Evolutionary conservation across 2,113 vertebrate species (phyloP).

Genomic region (Cnemophilus loriae): DNA sequence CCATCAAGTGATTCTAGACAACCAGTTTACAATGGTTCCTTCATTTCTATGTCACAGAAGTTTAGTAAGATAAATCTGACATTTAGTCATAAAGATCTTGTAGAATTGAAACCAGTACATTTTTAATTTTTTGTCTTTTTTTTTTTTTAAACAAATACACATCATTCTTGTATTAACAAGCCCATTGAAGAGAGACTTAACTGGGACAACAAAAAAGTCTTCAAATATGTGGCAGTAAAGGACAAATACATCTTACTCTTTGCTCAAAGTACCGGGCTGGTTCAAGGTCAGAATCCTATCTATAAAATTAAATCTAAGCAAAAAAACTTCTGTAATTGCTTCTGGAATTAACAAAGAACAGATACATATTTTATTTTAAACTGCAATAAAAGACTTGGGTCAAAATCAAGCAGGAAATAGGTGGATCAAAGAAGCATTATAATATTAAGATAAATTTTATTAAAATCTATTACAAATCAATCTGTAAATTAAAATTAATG

Average conservation of each 20-base stretch:
- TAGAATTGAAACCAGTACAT: neutral
- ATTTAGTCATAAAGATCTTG: neutral
- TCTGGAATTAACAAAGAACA: conserved; percentile 35
- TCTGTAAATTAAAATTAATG: conserved; percentile 47
- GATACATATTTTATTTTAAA: conserved; percentile 7
- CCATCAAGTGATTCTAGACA: neutral
- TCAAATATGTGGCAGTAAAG: neutral
- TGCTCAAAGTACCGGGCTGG: neutral
- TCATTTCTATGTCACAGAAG: neutral
- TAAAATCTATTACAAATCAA: conserved; percentile 66
- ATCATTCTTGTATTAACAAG: neutral
- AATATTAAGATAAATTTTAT: conserved; percentile 59
- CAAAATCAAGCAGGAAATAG: conserved; percentile 59
- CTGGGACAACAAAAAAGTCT: neutral
- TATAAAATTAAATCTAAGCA: neutral
- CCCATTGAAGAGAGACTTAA: neutral
- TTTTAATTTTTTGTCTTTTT: neutral
- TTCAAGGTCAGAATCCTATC: neutral
- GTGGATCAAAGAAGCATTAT: conserved; percentile 39
- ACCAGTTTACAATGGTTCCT: neutral
- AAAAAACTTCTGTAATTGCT: neutral
- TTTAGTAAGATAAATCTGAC: neutral
- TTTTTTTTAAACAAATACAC: neutral
- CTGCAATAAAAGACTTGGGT: conserved; percentile 22
- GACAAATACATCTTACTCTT: neutral